phyloP scores from a whole-genome alignment of 2,888 invertebrate species.

The Drosophila fungiperda region DNA sequence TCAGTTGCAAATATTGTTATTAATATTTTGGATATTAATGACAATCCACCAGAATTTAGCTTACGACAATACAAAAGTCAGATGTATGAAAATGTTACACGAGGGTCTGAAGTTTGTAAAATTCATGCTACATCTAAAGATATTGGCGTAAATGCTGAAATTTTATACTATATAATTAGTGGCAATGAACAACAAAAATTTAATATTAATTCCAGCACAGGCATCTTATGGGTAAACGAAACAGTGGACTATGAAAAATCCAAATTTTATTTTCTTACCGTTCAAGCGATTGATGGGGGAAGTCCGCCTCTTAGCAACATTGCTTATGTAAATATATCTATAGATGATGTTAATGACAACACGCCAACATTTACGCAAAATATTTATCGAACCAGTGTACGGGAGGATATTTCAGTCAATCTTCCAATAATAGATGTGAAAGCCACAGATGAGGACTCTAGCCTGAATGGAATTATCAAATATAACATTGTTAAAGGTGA shows the following conservation, averaged over 20 bases:
- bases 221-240: constrained; percentile 91
- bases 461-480: constrained; percentile 91
- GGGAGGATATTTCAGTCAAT: constrained; percentile 91
- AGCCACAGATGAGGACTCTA: constrained; percentile 94
- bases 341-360: constrained; percentile 95
- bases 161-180: constrained; percentile 93
- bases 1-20: constrained; percentile 90
- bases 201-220: constrained; percentile 90
- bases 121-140: constrained; percentile 97
- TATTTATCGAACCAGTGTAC: constrained; percentile 90
- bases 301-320: constrained; percentile 95
- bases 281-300: constrained; percentile 96
- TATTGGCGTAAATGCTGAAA: constrained; percentile 96
- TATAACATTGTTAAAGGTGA: constrained; percentile 93
- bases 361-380: constrained; percentile 92
- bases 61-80: constrained; percentile 91
- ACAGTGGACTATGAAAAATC: constrained; percentile 95
- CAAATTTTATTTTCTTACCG: constrained; percentile 93
- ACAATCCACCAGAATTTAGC: constrained; percentile 98
- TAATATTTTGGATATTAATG: constrained; percentile 96
- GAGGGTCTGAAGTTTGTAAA: constrained; percentile 92
- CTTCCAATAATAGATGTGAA: constrained; percentile 91
- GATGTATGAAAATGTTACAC: constrained; percentile 91
- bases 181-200: constrained; percentile 96
- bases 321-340: constrained; percentile 93